Evolutionary conservation across 2,113 vertebrate species (phyloP).

Genomic region (Plecturocebus donacophilus): DNA sequence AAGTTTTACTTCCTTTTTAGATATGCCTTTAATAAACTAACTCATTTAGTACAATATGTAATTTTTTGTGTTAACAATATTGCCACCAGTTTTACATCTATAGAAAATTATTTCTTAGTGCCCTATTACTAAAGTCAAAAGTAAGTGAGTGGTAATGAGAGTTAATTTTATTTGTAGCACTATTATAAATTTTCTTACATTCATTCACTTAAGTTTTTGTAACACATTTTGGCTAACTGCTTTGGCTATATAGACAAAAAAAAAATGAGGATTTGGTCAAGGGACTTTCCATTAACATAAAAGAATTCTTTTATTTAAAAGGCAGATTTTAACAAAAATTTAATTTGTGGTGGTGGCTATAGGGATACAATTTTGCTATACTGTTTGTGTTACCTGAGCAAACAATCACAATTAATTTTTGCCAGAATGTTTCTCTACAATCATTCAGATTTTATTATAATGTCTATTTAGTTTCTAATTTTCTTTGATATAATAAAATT

Average conservation of each 20-base stretch:
- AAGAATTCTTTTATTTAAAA: not conserved
- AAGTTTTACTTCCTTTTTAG: not conserved
- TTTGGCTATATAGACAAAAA: not conserved
- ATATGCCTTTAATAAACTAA: not conserved
- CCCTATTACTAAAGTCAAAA: conserved; percentile 1
- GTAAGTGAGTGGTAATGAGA: not conserved
- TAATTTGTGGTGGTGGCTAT: not conserved
- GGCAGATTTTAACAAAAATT: not conserved
- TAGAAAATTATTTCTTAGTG: not conserved
- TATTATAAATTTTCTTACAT: not conserved
- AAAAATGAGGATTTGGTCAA: conserved; percentile 15
- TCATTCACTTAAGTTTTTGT: not conserved
- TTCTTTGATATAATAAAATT: conserved; percentile 59
- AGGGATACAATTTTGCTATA: conserved; percentile 13
- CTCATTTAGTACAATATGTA: not conserved
- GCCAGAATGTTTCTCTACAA: conserved; percentile 58
- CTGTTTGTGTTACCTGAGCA: conserved; percentile 24
- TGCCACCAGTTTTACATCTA: not conserved
- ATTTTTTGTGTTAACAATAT: not conserved
- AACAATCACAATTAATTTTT: conserved; percentile 3
- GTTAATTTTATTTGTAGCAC: not conserved
- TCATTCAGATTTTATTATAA: conserved; percentile 53
- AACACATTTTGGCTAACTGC: not conserved
- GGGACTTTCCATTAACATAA: conserved; percentile 17
- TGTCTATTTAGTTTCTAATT: conserved; percentile 61